Conservation (phyloP, 1,140 invertebrate species). For the Bactericera cockerelli region DNA sequence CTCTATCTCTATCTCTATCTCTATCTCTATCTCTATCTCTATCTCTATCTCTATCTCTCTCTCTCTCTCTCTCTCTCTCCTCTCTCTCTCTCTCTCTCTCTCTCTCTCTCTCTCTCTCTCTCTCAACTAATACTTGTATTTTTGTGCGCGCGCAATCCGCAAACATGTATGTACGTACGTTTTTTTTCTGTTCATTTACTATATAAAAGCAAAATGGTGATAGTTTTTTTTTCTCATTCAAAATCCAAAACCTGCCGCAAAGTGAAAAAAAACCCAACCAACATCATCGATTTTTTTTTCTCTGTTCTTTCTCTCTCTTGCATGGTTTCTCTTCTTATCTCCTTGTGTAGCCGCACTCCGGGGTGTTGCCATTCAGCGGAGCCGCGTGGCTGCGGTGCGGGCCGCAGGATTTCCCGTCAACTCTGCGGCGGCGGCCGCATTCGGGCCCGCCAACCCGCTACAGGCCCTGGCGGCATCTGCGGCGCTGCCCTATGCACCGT, state of each 20-base stretch:
- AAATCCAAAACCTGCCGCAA: too few relatives aligned
- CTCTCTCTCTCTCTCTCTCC: too few relatives aligned
- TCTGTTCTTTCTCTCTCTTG: neutral
- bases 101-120: too few relatives aligned
- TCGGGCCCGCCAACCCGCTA: neutral
- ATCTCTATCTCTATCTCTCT: too few relatives aligned
- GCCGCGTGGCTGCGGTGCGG: neutral
- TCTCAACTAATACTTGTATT: too few relatives aligned
- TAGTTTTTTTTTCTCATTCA: too few relatives aligned
- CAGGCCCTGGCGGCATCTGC: neutral
- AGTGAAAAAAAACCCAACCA: too few relatives aligned
- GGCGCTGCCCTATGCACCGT: conserved; percentile 3
- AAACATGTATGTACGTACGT: neutral
- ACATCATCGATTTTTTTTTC: neutral
- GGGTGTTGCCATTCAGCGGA: conserved; percentile 2
- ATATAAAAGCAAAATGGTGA: neutral
- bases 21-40: too few relatives aligned
- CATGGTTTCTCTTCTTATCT: neutral
- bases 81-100: too few relatives aligned
- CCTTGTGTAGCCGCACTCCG: neutral
- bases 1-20: too few relatives aligned
- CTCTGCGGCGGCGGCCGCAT: neutral
- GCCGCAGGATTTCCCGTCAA: neutral
- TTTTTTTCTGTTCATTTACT: neutral
- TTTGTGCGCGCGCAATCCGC: too few relatives aligned